Conservation (phyloP, 2,797 vertebrate species). For the Tapera naevia region DNA sequence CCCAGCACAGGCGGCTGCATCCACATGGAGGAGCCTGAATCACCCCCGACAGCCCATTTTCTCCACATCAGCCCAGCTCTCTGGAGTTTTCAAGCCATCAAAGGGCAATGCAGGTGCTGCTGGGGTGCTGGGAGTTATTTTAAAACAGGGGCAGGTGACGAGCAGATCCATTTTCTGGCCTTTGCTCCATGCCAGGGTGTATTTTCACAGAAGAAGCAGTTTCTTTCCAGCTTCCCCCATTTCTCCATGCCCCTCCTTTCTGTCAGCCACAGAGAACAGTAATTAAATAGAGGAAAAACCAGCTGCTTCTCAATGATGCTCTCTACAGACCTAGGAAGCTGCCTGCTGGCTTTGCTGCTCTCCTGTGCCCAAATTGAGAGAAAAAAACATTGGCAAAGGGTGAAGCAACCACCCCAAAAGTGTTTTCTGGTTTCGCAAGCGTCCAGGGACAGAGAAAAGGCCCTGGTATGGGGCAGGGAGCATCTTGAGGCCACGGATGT, state of each 20-base stretch:
- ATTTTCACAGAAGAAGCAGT: neutral
- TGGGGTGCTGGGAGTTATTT: neutral
- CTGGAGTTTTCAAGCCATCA: rapidly evolving
- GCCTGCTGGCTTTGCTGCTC: neutral
- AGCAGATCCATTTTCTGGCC: neutral
- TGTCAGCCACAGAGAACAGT: neutral
- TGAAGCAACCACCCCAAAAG: neutral
- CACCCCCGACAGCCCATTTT: neutral
- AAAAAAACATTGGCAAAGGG: neutral
- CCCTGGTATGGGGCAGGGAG: neutral
- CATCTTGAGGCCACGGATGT: neutral
- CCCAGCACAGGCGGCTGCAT: neutral
- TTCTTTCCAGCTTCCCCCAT: neutral
- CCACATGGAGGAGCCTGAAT: rapidly evolving
- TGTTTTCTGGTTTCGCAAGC: neutral
- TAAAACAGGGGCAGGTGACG: rapidly evolving
- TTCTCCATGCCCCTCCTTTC: neutral
- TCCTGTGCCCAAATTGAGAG: neutral
- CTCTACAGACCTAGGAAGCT: neutral
- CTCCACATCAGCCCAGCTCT: neutral
- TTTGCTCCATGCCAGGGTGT: neutral
- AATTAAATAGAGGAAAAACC: neutral
- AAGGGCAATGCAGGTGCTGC: neutral
- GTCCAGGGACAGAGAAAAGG: neutral
- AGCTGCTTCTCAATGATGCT: neutral